Conservation (phyloP, 2,888 invertebrate species). For the Lithophane semibrunnea region DNA sequence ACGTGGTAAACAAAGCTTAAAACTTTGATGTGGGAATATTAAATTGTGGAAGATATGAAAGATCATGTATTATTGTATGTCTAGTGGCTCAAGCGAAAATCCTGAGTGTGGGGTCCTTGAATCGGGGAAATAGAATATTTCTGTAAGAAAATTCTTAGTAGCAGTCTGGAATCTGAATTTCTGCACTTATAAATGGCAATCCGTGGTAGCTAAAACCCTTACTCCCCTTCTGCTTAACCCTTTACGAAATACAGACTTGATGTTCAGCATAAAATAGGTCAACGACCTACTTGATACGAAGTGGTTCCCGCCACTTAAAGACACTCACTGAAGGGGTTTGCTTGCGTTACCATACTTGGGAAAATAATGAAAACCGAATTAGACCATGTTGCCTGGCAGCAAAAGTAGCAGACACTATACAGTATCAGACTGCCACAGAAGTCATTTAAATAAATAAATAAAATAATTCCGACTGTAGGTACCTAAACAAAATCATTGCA, state of each 20-base stretch:
- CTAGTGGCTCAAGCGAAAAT: not conserved
- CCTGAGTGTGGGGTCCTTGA: not conserved
- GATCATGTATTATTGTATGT: not conserved
- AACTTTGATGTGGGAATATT: conserved; percentile 32
- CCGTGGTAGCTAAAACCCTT: not conserved
- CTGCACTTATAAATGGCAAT: not conserved
- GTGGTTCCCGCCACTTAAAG: conserved; percentile 1
- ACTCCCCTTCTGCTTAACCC: not conserved
- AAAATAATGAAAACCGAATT: not conserved
- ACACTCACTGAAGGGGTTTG: not conserved
- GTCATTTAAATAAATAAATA: not conserved
- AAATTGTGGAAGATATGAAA: conserved; percentile 7
- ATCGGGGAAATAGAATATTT: not conserved
- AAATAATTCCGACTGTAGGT: no score
- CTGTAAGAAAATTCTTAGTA: not conserved
- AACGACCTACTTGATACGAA: not conserved
- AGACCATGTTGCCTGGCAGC: no score
- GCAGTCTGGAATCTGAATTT: no score
- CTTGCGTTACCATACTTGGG: conserved; percentile 4
- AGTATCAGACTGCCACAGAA: not conserved
- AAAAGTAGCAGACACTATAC: not conserved
- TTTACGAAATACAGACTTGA: not conserved
- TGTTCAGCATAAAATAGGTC: not conserved
- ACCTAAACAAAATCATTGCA: not conserved
- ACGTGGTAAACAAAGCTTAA: conserved; percentile 22